Evolutionary conservation across 2,113 vertebrate genomes (phyloP), one percentile per base, ranked within the genome.

Genomic region (Brachyhypopomus occidentalis): DNA sequence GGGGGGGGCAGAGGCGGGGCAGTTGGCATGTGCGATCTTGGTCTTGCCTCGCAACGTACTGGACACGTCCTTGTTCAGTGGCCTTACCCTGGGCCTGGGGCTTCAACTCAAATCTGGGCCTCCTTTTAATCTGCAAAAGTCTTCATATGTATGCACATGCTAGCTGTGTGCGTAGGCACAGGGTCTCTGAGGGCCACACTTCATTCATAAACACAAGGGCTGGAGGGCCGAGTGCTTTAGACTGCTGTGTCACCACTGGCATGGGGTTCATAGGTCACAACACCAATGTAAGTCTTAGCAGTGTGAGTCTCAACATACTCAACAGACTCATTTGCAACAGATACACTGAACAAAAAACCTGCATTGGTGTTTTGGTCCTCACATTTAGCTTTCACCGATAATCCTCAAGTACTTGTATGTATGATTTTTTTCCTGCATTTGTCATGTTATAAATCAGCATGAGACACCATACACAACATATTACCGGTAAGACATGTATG

Each of bases 121-220:
- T 52, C 66, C 74, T 74, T 69, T 78, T 17, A 59, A 78, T 78
- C 72, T 55, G 71, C 73, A 62, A 75, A 70, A 64, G n/a, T 55
- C 75, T 30, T 80, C 14, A 56, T 48, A 48, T 48, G 4, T 76
- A 67, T 25, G 56, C 19, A 9, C 41, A 36, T 74, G 41, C 75
- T 79, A 86, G 75, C 82, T 86, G 85, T 71, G 71, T 76, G 34
- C 59, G 69, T 74, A 70, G 83, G 41, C 78, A 69, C 75, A 63
- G 25, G 62, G 38, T 34, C 77, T 58, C 8, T n/a, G 36, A 70
- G 70, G 60, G 23, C 55, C 55, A 66, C 34, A 16, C 2, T 27
- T 34, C 60, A 45, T 71, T 62, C 60, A 41, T n/a, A 72, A 58
- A 77, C 75, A 77, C 66, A 34, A 36, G 38, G 72, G 48, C 12